Base-by-base conservation (phyloP, 1,140 invertebrate genomes). In the Magallana ariakensis region DNA sequence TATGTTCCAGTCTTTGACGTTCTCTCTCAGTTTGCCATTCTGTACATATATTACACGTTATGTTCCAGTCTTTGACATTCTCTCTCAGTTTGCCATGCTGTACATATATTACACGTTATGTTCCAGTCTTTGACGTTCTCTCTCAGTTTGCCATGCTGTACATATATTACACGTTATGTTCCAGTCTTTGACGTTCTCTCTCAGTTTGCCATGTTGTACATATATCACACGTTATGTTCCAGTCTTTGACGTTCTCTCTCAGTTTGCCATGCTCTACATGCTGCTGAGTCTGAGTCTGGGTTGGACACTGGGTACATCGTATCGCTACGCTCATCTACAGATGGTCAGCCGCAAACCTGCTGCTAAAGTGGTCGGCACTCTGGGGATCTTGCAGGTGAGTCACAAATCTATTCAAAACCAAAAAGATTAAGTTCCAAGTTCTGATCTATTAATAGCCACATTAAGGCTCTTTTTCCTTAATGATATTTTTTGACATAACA, bases 241-340 rank as follows among this genome's bases (percentile, higher is more conserved):
- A 94, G 93, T 94, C 88, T 91, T 93, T 85, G 93, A 94, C 88
- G 91, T 94, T 82, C 62, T 94, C 22, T 93, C 93, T 10, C 93
- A 93, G 89, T 94, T 93, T 90, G 91, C 93, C 5, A 93, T 94
- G 93, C n/a, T n/a, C 54, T 92, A 93, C 56, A 94, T 94, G 93
- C 85, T 94, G 83, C 89, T 94, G 66, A 93, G 93, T 83, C 86
- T 94, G 10, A 93, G 92, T 53, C 89, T 94, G 16, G 93, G 93
- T 55, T 94, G 93, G 93, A 93, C 93, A 1, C 89, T 94, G 55
- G 92, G 92, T 0, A 93, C 92, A 4, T 91, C 92, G 9, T 92
- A 93, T 80, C 90, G 90, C 80, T 92, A 92, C 22, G 92, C 92
- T 26, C 93, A 93, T 82, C 89, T 94, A 26, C 88, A 91, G 7